Conservation (phyloP, 2,797 vertebrate species). For the Poecilia velifera region DNA sequence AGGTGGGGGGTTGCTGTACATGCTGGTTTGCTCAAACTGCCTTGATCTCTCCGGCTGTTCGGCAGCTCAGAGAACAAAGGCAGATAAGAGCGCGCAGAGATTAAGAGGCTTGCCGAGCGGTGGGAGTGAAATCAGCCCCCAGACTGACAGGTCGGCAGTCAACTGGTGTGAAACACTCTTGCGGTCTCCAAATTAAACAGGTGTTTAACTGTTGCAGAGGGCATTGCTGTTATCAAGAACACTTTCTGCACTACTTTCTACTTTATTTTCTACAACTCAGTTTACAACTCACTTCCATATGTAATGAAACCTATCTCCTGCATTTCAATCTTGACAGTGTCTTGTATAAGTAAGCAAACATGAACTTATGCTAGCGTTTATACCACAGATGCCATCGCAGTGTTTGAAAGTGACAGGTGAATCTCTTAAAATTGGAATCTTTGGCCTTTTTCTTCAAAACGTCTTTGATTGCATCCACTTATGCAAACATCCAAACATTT, state of each 20-base stretch:
- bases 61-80: constrained; percentile 50
- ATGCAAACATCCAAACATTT: no score
- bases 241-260: background rate
- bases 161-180: constrained; percentile 8
- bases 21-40: constrained; percentile 35
- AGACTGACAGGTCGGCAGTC: constrained; percentile 38
- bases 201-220: background rate
- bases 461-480: background rate
- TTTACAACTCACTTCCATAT: background rate
- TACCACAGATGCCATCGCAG: background rate
- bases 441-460: background rate
- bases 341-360: background rate
- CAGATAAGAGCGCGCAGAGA: constrained; percentile 58
- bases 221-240: constrained; percentile 1
- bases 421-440: background rate
- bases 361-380: background rate
- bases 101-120: constrained; percentile 53
- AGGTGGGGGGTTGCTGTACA: constrained; percentile 24
- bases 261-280: background rate
- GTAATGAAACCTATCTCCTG: background rate
- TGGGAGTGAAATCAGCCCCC: constrained; percentile 35
- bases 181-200: constrained; percentile 21
- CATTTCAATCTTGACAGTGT: background rate
- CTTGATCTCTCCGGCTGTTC: constrained; percentile 53
- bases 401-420: no score